Conservation (phyloP, 2,888 invertebrate genomes). For the Abrostola triplasia region DNA sequence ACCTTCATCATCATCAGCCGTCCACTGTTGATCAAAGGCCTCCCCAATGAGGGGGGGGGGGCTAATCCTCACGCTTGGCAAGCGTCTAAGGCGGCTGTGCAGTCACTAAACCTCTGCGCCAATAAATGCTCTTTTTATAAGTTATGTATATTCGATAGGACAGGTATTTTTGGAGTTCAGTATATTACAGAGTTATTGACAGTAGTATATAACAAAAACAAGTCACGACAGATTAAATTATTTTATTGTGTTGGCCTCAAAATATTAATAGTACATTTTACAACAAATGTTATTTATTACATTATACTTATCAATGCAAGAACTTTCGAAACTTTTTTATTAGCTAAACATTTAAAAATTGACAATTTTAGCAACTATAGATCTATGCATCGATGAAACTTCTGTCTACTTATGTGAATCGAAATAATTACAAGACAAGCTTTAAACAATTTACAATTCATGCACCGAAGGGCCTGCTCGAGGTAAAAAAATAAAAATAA, state of each 20-base stretch:
- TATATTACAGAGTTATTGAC: background rate
- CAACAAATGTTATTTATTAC: conserved; percentile 82
- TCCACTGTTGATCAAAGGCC: too few species aligned
- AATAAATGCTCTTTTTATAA: too few species aligned
- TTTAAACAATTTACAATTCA: conserved; percentile 34
- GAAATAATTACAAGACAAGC: conserved; percentile 21
- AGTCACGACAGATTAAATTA: conserved; percentile 76
- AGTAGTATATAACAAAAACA: conserved; percentile 60
- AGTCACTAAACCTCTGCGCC: too few species aligned
- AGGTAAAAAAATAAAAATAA: conserved; percentile 68
- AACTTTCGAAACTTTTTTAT: conserved; percentile 73
- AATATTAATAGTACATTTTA: conserved; percentile 85
- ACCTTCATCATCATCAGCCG: too few species aligned
- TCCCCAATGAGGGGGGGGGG: too few species aligned
- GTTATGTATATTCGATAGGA: too few species aligned
- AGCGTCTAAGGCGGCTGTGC: too few species aligned
- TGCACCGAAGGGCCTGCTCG: conserved; percentile 34
- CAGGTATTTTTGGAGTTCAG: too few species aligned
- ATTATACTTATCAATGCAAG: conserved; percentile 81
- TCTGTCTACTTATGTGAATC: conserved; percentile 33
- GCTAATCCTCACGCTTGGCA: too few species aligned
- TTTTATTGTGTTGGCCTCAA: conserved; percentile 86
- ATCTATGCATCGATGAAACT: conserved; percentile 40
- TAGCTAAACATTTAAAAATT: conserved; percentile 86
- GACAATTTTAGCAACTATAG: conserved; percentile 78